phyloP scores from a whole-genome alignment of 1,140 invertebrate genomes.

The Anoplolepis gracilipes region DNA sequence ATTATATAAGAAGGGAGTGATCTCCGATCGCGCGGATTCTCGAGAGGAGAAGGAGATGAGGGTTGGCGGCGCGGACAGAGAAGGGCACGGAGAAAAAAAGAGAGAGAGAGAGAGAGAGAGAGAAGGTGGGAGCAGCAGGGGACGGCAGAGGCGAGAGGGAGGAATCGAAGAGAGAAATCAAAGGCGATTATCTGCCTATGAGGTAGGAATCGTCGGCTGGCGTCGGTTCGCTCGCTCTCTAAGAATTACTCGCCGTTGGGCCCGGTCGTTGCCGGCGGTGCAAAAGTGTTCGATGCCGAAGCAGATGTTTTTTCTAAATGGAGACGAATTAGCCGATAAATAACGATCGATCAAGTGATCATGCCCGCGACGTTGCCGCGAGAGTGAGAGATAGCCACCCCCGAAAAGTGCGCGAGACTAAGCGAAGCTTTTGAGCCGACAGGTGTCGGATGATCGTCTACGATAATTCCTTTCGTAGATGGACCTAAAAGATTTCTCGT shows the following conservation, averaged over 20 bases:
- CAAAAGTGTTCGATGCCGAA: slow-evolving; percentile 62
- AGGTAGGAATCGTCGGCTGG: slow-evolving; percentile 83
- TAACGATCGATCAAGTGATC: slow-evolving; percentile 64
- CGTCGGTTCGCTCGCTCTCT: slow-evolving; percentile 72
- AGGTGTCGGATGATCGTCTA: slow-evolving; percentile 47
- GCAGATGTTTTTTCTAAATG: slow-evolving; percentile 76
- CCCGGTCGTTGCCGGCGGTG: slow-evolving; percentile 68
- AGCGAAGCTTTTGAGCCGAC: slow-evolving; percentile 37
- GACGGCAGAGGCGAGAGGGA: slow-evolving; percentile 68
- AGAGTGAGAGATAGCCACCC: neutral
- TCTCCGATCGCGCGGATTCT: slow-evolving; percentile 80
- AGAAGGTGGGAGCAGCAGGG: slow-evolving; percentile 65
- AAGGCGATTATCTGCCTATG: slow-evolving; percentile 86
- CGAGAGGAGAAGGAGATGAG: slow-evolving; percentile 63
- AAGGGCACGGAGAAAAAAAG: slow-evolving; percentile 7
- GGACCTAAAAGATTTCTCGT: neutral
- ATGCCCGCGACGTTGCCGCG: slow-evolving; percentile 26
- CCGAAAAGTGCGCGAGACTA: slow-evolving; percentile 18
- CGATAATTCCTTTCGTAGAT: slow-evolving; percentile 9
- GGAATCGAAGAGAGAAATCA: slow-evolving; percentile 86
- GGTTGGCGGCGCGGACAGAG: slow-evolving; percentile 45
- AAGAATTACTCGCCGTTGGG: slow-evolving; percentile 79
- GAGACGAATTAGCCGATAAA: slow-evolving; percentile 73
- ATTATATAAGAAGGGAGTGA: slow-evolving; percentile 86
- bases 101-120: slow-evolving; percentile 51